A percentile compares a stretch with the other conserved stretches of the same genome.
These are phyloP conservation scores for Drosophila mimica DNA, from an alignment of 2,888 invertebrate species.

Conservation along the genomic window DNA sequence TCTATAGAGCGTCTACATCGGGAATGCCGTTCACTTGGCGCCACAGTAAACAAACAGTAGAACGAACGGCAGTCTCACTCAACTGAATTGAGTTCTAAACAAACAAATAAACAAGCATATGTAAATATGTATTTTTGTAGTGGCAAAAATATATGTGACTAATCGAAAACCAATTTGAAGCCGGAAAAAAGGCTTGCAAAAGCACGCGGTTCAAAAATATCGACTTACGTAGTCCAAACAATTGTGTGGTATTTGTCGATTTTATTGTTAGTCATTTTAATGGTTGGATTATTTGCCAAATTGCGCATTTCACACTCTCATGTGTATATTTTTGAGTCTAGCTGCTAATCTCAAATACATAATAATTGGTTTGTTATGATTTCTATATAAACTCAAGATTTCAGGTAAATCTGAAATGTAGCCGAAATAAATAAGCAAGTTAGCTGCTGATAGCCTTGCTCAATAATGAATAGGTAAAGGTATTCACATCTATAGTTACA, in stretches of 20 bases:
- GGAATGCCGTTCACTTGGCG: constrained; percentile 22
- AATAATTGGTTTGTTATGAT: not conserved
- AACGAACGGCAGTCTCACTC: constrained; percentile 27
- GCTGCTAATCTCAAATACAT: not conserved
- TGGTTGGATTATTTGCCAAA: not conserved
- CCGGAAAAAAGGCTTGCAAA: not conserved
- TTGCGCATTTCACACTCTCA: not conserved
- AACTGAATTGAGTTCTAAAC: constrained; percentile 30
- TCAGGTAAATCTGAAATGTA: not conserved
- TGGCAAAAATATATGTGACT: constrained; percentile 23
- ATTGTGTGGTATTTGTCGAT: not conserved
- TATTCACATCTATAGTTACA: not conserved
- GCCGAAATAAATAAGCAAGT: not conserved
- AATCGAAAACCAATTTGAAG: constrained; percentile 23
- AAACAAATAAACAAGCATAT: constrained; percentile 34
- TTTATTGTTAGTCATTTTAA: not conserved
- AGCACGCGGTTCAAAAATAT: constrained; percentile 1
- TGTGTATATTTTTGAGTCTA: not conserved
- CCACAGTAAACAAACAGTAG: constrained; percentile 50
- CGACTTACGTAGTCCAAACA: constrained; percentile 5
- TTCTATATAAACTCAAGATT: not conserved
- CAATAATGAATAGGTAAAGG: not conserved
- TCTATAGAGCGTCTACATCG: not conserved
- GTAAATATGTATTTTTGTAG: not conserved
- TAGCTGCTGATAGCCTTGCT: not conserved